Percentiles rank a stretch among this genome's conserved stretches.
phyloP scores from a whole-genome alignment of 2,888 invertebrate genomes.

The Mythimna pallens region DNA sequence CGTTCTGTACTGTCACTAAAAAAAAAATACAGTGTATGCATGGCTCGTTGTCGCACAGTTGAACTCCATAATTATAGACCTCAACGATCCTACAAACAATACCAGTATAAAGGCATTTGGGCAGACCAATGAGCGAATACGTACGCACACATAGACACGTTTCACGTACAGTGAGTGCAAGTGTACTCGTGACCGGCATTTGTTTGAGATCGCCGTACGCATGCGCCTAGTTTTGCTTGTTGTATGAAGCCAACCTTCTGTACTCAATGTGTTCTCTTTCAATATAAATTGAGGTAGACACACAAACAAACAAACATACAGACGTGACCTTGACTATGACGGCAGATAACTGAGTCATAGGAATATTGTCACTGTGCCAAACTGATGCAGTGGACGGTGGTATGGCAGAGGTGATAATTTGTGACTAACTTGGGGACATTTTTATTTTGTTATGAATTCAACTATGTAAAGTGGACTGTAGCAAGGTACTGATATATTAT shows the following conservation, averaged over 20 bases:
- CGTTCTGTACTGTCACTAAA: too few species aligned
- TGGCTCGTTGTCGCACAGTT: too few species aligned
- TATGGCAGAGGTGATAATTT: slow-evolving; percentile 57
- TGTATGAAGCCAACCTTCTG: background rate
- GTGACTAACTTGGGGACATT: background rate
- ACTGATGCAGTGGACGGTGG: slow-evolving; percentile 71
- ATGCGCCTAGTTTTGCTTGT: too few species aligned
- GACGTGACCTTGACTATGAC: slow-evolving; percentile 60
- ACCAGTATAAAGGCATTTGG: too few species aligned
- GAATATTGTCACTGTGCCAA: slow-evolving; percentile 56
- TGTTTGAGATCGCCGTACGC: background rate
- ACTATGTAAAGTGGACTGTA: background rate
- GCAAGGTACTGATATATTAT: too few species aligned
- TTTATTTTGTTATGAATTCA: background rate
- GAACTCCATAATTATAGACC: too few species aligned
- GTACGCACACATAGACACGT: too few species aligned
- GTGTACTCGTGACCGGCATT: background rate
- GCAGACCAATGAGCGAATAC: background rate
- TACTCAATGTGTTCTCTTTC: background rate
- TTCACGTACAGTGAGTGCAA: background rate
- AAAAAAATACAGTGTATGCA: too few species aligned
- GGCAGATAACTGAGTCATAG: slow-evolving; percentile 51
- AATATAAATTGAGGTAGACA: slow-evolving; percentile 14
- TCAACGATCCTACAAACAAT: too few species aligned
- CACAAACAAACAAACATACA: slow-evolving; percentile 48